Evolutionary conservation across 1,140 invertebrate species (phyloP).

Genomic region (Plectus sambesii): DNA sequence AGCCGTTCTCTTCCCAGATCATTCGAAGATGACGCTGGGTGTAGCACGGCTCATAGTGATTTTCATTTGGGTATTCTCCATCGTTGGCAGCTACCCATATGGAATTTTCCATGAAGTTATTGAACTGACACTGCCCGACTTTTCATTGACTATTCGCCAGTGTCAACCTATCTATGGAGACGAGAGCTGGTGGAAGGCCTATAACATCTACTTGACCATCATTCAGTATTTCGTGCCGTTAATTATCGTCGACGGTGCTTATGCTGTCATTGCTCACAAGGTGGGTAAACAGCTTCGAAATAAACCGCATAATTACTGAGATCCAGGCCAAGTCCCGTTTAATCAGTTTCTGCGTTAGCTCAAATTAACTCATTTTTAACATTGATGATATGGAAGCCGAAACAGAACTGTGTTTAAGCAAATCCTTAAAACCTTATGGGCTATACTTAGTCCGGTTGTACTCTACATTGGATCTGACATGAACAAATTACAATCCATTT

Average conservation of each 20-base stretch:
- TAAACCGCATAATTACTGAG: not conserved
- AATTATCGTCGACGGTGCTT: slow-evolving; percentile 48
- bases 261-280: slow-evolving; percentile 44
- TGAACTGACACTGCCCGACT: slow-evolving; percentile 5
- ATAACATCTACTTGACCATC: slow-evolving; percentile 48
- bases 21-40: not conserved
- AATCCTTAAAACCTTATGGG: too few species aligned
- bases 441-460: too few species aligned
- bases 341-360: too few species aligned
- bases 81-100: slow-evolving; percentile 50
- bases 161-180: slow-evolving; percentile 43
- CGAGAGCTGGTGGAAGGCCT: slow-evolving; percentile 45
- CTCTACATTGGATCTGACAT: too few species aligned
- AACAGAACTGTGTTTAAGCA: too few species aligned
- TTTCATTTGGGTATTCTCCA: slow-evolving; percentile 50
- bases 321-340: too few species aligned
- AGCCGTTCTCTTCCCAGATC: not conserved
- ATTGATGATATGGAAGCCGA: too few species aligned
- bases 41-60: slow-evolving; percentile 40
- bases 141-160: slow-evolving; percentile 17
- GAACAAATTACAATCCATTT: too few species aligned
- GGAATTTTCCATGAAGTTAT: slow-evolving; percentile 44
- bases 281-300: slow-evolving; percentile 29
- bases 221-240: slow-evolving; percentile 53
- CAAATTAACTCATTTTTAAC: too few species aligned